These are phyloP conservation scores for Drosophila orosa DNA, from an alignment of 1,140 invertebrate genomes.

Conservation along the genomic window DNA sequence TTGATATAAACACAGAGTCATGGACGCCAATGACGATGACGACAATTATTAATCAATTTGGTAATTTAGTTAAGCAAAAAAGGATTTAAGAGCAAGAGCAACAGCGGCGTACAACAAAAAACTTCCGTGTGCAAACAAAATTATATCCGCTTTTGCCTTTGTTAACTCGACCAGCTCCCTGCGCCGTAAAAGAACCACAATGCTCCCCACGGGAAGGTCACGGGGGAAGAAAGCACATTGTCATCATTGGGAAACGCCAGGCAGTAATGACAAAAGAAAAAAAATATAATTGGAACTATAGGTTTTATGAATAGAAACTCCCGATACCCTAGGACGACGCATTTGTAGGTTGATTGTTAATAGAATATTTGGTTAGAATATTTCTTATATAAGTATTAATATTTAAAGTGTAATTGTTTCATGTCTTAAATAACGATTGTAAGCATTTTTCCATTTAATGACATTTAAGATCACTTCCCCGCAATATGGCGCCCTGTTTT, in stretches of 20 bases:
- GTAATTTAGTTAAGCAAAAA: constrained; percentile 56
- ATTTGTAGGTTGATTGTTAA: too few species aligned
- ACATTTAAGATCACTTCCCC: too few species aligned
- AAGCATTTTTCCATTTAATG: too few species aligned
- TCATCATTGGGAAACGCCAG: constrained; percentile 54
- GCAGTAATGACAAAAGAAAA: constrained; percentile 59
- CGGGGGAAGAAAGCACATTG: constrained; percentile 46
- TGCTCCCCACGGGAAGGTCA: background rate
- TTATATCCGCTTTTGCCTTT: constrained; percentile 50
- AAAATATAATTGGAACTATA: background rate
- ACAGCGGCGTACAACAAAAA: constrained; percentile 23
- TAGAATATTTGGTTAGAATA: background rate
- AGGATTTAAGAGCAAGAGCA: constrained; percentile 35
- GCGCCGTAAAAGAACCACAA: constrained; percentile 2
- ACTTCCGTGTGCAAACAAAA: constrained; percentile 55
- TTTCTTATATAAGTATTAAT: too few species aligned
- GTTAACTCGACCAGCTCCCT: constrained; percentile 1
- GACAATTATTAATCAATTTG: constrained; percentile 80
- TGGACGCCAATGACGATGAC: constrained; percentile 57
- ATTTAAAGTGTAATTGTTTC: too few species aligned
- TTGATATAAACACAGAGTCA: constrained; percentile 58
- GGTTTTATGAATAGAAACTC: background rate
- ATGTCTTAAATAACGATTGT: too few species aligned
- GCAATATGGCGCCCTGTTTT: too few species aligned
- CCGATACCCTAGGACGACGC: background rate